phyloP scores from a whole-genome alignment of 1,140 invertebrate genomes.

The Drosophila fuyamai region DNA sequence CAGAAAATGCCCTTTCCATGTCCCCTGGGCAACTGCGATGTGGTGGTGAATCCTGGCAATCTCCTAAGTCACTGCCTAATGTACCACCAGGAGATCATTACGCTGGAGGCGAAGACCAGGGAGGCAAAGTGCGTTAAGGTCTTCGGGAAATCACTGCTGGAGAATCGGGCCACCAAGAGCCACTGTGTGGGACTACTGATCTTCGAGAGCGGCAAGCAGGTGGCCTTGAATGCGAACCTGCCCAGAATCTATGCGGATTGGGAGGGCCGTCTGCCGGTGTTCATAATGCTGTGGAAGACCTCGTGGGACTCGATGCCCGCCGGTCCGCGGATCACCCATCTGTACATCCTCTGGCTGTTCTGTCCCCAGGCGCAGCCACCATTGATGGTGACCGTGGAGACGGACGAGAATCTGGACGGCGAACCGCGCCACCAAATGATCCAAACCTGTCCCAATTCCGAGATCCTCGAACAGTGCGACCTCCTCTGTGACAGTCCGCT shows the following conservation, averaged over 20 bases:
- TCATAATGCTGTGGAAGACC: constrained; percentile 23
- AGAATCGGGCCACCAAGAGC: background rate
- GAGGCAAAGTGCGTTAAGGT: background rate
- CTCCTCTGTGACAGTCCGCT: constrained; percentile 5
- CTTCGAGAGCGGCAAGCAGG: background rate
- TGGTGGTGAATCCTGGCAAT: background rate
- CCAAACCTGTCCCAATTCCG: background rate
- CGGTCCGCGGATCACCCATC: constrained; percentile 6
- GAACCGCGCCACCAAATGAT: background rate
- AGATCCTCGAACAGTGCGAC: background rate
- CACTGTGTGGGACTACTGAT: constrained; percentile 12
- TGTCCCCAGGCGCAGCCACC: constrained; percentile 16
- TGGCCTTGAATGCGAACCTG: constrained; percentile 2
- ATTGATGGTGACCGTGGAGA: background rate
- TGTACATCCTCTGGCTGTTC: constrained; percentile 24
- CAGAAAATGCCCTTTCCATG: constrained; percentile 9
- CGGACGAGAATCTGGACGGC: background rate
- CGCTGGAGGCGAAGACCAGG: background rate
- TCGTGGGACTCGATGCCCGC: constrained; percentile 12
- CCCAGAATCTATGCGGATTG: background rate
- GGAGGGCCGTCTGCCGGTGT: background rate
- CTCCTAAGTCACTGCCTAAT: constrained; percentile 15
- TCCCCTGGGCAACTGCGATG: constrained; percentile 6
- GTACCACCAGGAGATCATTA: background rate
- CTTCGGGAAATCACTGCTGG: background rate